A percentile compares a stretch with the other conserved stretches of the same genome.
Evolutionary conservation across 92 coral and sea anemone species (phyloP).

Genomic region (Phenganax stokvisi): DNA sequence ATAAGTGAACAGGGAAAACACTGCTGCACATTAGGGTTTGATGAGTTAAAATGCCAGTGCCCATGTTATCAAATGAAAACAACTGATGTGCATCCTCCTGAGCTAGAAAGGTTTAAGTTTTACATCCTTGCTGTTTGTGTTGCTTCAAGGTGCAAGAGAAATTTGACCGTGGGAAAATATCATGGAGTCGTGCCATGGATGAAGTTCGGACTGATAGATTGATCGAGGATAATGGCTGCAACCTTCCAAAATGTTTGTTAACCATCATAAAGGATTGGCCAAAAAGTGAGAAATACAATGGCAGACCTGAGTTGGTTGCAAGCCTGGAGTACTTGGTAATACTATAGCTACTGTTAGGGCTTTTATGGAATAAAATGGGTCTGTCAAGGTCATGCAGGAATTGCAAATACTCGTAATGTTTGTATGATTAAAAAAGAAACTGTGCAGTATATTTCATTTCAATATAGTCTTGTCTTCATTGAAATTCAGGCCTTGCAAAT

Average conservation of each 20-base stretch:
- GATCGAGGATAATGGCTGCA: constrained; percentile 41
- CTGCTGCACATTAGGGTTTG: neutral
- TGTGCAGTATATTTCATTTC: too few species aligned
- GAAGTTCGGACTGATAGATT: constrained; percentile 79
- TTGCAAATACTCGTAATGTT: too few species aligned
- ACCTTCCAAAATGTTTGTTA: constrained; percentile 40
- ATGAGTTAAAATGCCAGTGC: neutral
- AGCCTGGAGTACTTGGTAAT: constrained; percentile 79
- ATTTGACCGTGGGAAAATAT: constrained; percentile 39
- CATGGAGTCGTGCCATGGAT: constrained; percentile 89
- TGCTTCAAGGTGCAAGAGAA: constrained; percentile 65
- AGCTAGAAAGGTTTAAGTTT: neutral
- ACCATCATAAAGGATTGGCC: constrained; percentile 83
- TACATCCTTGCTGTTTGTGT: neutral
- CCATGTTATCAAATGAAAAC: neutral
- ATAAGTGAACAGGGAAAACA: too few species aligned
- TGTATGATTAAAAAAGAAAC: too few species aligned
- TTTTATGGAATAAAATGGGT: too few species aligned
- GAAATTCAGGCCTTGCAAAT: too few species aligned
- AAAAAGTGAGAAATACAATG: constrained; percentile 54
- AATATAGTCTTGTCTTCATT: too few species aligned
- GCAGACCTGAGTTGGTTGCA: constrained; percentile 67
- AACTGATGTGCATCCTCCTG: neutral
- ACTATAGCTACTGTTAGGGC: too few species aligned
- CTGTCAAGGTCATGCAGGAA: too few species aligned